These are phyloP conservation scores for Halictus ligatus DNA, from an alignment of 2,888 invertebrate species.

Conservation along the genomic window DNA sequence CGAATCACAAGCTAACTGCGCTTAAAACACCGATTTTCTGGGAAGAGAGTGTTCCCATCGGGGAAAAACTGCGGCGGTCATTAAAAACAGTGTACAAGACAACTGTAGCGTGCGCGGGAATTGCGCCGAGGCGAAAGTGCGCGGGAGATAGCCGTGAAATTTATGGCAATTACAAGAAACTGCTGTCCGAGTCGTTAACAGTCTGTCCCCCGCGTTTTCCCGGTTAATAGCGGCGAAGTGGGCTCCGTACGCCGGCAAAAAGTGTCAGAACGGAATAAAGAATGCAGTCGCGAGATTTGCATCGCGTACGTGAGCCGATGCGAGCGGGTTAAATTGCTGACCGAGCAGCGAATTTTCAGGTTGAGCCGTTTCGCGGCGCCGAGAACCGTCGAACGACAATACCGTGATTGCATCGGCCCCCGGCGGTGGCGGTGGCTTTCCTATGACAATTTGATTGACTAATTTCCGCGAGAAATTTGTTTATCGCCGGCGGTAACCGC, in stretches of 20 bases:
- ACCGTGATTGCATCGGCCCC: background rate
- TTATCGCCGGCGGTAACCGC: background rate
- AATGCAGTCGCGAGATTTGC: background rate
- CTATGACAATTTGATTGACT: background rate
- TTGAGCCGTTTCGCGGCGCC: background rate
- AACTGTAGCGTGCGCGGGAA: background rate
- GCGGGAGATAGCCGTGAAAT: background rate
- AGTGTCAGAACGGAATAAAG: background rate
- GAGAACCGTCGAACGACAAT: background rate
- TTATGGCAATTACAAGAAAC: background rate
- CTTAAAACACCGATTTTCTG: background rate
- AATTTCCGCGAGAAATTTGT: background rate
- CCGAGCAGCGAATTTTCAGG: background rate
- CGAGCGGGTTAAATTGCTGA: background rate
- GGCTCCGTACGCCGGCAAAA: background rate
- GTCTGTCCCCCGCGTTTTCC: background rate
- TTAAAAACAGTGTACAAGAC: background rate
- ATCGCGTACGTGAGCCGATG: background rate
- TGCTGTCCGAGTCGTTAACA: constrained; percentile 3
- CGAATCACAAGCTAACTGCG: background rate
- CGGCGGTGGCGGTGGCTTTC: no score
- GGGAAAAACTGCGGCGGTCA: background rate
- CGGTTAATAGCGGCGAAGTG: constrained; percentile 1
- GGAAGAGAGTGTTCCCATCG: background rate
- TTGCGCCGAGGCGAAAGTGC: background rate